These are phyloP conservation scores for Nibea coibor DNA, from an alignment of 2,113 vertebrate genomes.

Conservation along the genomic window DNA sequence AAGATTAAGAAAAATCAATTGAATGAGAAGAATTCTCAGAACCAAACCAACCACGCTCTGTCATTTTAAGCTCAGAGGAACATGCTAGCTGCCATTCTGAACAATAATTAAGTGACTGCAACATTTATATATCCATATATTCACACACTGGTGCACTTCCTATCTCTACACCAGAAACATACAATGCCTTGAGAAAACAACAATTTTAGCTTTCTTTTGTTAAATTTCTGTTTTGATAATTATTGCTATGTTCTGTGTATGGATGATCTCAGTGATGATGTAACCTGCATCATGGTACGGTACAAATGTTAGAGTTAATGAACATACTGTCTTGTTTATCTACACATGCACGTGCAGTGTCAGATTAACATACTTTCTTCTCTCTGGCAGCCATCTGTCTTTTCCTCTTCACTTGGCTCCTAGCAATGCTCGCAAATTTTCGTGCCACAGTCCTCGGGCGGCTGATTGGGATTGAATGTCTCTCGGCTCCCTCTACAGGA, in stretches of 20 bases:
- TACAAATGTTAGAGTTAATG: too few species aligned
- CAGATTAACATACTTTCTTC: constrained; percentile 85
- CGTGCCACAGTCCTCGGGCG: constrained; percentile 91
- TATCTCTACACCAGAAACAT: background rate
- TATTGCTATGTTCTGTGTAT: background rate
- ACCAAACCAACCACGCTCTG: background rate
- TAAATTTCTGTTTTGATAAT: background rate
- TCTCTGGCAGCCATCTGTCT: constrained; percentile 97
- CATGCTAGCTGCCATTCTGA: constrained; percentile 21
- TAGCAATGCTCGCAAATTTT: constrained; percentile 97
- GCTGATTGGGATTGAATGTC: constrained; percentile 87
- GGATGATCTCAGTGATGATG: background rate
- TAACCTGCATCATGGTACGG: background rate
- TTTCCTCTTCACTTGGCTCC: constrained; percentile 97
- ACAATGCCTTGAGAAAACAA: constrained; percentile 1
- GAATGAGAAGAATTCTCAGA: background rate
- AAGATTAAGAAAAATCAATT: too few species aligned
- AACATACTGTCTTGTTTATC: background rate
- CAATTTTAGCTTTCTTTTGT: background rate
- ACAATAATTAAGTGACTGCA: constrained; percentile 28
- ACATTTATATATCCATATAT: background rate
- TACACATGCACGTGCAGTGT: background rate
- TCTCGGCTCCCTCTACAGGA: constrained; percentile 85
- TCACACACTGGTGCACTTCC: constrained; percentile 11
- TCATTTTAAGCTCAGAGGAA: constrained; percentile 21